phyloP scores from a whole-genome alignment of 2,113 vertebrate species.

The Alexandromys fortis region DNA sequence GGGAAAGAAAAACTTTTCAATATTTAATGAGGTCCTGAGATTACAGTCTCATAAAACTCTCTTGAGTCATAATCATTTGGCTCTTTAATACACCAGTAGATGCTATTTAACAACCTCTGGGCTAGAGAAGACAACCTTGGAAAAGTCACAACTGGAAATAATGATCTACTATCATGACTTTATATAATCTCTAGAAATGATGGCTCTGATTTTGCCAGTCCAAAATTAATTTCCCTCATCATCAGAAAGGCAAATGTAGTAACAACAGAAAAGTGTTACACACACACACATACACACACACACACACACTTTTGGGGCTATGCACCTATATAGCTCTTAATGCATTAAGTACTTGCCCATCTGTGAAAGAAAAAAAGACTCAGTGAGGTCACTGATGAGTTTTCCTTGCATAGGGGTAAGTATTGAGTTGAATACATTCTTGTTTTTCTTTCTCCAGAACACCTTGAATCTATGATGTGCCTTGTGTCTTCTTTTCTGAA shows the following conservation, averaged over 20 bases:
- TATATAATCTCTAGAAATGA: not conserved
- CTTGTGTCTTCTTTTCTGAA: not conserved
- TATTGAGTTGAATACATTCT: not conserved
- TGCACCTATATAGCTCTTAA: too few species aligned
- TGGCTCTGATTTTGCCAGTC: not conserved
- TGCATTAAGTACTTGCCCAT: too few species aligned
- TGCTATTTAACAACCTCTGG: not conserved
- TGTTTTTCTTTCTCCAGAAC: not conserved
- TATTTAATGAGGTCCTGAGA: constrained; percentile 44
- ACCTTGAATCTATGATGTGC: not conserved
- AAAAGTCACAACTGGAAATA: not conserved
- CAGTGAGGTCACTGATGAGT: not conserved
- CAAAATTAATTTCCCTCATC: too few species aligned
- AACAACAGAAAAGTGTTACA: not conserved
- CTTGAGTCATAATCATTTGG: not conserved
- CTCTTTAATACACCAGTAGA: not conserved
- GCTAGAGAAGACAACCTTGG: not conserved
- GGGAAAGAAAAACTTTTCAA: not conserved
- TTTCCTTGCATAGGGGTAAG: not conserved
- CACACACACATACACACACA: not conserved
- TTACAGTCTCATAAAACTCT: not conserved
- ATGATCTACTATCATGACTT: not conserved
- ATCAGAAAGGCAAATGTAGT: not conserved
- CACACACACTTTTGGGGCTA: too few species aligned
- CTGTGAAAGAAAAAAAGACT: not conserved